Conservation (phyloP, 2,888 invertebrate genomes). For the Trachelus iudaicus region DNA sequence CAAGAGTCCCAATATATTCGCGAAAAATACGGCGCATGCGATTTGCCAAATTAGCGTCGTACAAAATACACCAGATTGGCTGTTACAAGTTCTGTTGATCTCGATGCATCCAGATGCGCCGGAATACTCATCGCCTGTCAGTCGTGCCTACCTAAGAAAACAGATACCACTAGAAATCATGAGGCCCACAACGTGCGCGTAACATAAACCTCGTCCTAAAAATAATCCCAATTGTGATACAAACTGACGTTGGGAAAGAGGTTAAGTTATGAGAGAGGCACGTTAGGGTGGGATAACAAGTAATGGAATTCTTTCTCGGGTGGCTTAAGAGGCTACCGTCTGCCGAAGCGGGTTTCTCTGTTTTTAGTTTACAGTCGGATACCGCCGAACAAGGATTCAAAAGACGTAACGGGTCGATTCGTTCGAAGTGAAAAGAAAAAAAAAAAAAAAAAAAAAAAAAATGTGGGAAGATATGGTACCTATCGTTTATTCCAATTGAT, state of each 20-base stretch:
- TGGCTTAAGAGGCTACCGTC: background rate
- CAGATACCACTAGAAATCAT: constrained; percentile 10
- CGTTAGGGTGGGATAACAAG: background rate
- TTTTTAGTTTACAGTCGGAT: constrained; percentile 23
- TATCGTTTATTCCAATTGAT: background rate
- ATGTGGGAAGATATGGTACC: constrained; percentile 24
- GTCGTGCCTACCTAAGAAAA: background rate
- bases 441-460: background rate
- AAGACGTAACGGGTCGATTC: background rate
- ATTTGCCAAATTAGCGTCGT: background rate
- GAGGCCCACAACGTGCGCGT: constrained; percentile 18
- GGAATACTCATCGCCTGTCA: background rate
- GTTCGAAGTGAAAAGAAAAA: background rate
- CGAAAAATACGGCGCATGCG: background rate
- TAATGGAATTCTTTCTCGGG: background rate
- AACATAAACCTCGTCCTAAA: constrained; percentile 33
- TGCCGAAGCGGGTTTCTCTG: constrained; percentile 6
- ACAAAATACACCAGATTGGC: background rate
- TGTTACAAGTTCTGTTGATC: background rate
- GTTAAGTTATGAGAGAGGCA: constrained; percentile 3
- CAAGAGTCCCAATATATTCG: background rate
- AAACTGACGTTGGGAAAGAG: constrained; percentile 11
- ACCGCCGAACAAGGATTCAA: background rate
- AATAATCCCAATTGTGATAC: constrained; percentile 35
- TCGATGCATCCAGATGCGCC: background rate